phyloP scores from a whole-genome alignment of 1,140 invertebrate species.

The Drosophila orena region DNA sequence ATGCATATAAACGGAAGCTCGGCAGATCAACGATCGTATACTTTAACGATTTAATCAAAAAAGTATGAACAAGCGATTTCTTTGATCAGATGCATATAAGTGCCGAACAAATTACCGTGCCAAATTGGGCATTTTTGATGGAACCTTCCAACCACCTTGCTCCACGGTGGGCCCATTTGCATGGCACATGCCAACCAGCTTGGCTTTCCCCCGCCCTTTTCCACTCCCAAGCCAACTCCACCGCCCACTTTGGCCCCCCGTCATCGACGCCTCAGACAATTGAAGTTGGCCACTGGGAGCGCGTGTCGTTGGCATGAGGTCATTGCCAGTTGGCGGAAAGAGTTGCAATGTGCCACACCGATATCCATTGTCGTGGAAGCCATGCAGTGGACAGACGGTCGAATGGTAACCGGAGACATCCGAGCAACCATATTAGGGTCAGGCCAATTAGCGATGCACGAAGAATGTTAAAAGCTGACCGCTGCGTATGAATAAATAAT shows the following conservation, averaged over 20 bases:
- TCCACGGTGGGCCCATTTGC: conserved; percentile 59
- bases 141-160: not conserved
- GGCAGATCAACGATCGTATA: not conserved
- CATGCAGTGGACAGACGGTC: conserved; percentile 53
- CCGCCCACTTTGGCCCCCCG: not conserved
- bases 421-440: conserved; percentile 59
- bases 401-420: conserved; percentile 50
- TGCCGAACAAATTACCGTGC: not conserved
- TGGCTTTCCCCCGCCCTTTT: not conserved
- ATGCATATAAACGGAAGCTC: not conserved
- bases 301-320: conserved; percentile 73
- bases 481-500: not conserved
- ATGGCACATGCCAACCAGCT: conserved; percentile 56
- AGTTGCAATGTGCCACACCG: conserved; percentile 44
- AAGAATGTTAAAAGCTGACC: conserved; percentile 9
- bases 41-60: not conserved
- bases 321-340: conserved; percentile 79
- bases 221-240: not conserved
- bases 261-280: conserved; percentile 41
- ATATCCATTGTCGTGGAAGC: conserved; percentile 54
- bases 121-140: conserved; percentile 2
- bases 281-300: conserved; percentile 48
- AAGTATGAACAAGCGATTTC: not conserved
- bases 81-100: not conserved
- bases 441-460: conserved; percentile 57